phyloP scores from a whole-genome alignment of 2,797 vertebrate genomes.

The Buceros bicornis region DNA sequence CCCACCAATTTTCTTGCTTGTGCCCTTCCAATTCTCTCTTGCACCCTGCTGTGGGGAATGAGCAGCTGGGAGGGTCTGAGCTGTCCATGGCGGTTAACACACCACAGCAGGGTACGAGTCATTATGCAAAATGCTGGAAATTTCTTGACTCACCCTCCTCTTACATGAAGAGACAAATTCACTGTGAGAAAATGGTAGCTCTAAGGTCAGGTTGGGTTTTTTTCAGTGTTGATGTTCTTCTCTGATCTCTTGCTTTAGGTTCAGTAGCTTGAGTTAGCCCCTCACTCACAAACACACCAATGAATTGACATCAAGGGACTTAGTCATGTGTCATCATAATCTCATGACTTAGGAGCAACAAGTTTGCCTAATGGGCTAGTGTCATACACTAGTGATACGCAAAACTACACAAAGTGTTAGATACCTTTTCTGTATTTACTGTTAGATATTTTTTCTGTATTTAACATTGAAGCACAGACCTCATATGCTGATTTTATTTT shows the following conservation, averaged over 20 bases:
- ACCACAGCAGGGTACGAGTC: background rate
- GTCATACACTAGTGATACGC: background rate
- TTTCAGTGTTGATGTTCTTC: background rate
- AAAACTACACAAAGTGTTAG: background rate
- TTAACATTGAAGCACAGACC: background rate
- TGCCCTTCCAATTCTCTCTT: background rate
- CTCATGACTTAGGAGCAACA: background rate
- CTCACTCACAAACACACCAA: background rate
- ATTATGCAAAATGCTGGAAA: background rate
- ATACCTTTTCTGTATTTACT: background rate
- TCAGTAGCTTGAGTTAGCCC: background rate
- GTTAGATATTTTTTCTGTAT: background rate
- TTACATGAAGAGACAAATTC: background rate
- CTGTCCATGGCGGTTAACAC: background rate
- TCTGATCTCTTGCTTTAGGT: background rate
- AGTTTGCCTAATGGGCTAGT: background rate
- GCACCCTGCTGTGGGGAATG: accelerated
- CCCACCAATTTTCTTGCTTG: background rate
- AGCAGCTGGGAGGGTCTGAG: background rate
- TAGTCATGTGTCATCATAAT: background rate
- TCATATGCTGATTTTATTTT: background rate
- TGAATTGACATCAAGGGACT: background rate
- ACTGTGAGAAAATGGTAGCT: background rate
- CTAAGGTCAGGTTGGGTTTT: background rate
- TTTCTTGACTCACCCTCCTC: background rate